Conservation (phyloP, 2,888 invertebrate genomes). For the Meiosimyza decipiens region DNA sequence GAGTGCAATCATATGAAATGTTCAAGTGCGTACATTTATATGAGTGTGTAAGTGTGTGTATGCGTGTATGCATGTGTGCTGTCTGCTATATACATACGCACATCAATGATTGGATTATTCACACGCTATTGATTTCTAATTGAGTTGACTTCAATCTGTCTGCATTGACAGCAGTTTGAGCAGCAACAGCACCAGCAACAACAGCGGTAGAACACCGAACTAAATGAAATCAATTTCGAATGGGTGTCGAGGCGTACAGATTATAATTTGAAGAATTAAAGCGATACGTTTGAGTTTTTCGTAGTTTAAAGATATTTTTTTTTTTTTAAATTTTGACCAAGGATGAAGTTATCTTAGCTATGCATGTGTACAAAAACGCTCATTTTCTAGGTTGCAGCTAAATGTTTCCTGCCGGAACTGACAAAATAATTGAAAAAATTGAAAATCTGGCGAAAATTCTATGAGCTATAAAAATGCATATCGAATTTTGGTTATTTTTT, state of each 20-base stretch:
- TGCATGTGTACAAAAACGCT: too few species aligned
- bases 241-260: slow-evolving; percentile 1
- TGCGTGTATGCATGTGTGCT: neutral
- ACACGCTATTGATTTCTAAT: slow-evolving; percentile 68
- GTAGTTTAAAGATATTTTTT: neutral
- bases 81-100: neutral
- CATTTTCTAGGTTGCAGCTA: too few species aligned
- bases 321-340: neutral
- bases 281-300: neutral
- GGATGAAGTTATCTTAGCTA: too few species aligned
- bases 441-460: too few species aligned
- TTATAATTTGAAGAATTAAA: neutral
- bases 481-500: too few species aligned
- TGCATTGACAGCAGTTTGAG: slow-evolving; percentile 58
- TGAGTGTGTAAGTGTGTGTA: neutral
- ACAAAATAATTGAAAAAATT: too few species aligned
- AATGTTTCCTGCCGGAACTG: too few species aligned
- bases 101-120: slow-evolving; percentile 62
- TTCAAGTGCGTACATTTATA: slow-evolving; percentile 17
- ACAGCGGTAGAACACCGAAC: slow-evolving; percentile 11
- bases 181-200: slow-evolving; percentile 34
- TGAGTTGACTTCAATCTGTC: slow-evolving; percentile 66
- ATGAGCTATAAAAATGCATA: too few species aligned
- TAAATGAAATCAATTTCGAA: neutral
- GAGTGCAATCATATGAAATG: slow-evolving; percentile 34